Percentiles rank a stretch among this genome's conserved stretches.
phyloP scores from a whole-genome alignment of 2,797 vertebrate species.

The Champsocephalus esox region DNA sequence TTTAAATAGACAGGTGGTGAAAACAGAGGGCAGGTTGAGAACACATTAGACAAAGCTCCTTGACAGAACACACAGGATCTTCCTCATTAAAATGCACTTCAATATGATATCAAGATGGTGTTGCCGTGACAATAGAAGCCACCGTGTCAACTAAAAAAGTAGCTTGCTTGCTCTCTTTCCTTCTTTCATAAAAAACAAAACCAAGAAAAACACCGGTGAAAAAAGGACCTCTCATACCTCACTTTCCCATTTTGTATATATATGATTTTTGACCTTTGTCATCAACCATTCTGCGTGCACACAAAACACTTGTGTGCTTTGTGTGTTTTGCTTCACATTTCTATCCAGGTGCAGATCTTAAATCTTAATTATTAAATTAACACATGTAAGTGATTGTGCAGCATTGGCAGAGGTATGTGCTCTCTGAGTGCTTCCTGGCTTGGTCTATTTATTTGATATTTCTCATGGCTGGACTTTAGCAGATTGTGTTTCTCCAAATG shows the following conservation, averaged over 20 bases:
- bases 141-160: neutral
- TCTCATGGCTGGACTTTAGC: neutral
- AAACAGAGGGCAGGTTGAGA: neutral
- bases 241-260: too few relatives aligned
- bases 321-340: too few relatives aligned
- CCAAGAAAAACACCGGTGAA: neutral
- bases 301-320: too few relatives aligned
- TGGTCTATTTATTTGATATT: neutral
- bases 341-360: too few relatives aligned
- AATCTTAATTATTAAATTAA: constrained; percentile 4
- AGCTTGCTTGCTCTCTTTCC: neutral
- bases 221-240: neutral
- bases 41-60: neutral
- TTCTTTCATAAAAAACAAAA: neutral
- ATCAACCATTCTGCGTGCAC: too few relatives aligned
- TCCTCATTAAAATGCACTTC: constrained; percentile 2
- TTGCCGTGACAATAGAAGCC: neutral
- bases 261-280: too few relatives aligned
- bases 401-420: neutral
- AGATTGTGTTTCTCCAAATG: neutral
- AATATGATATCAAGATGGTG: neutral
- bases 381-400: neutral
- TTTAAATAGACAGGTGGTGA: neutral
- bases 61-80: neutral
- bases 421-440: neutral